Evolutionary conservation across 23 tunicate genomes (phyloP), one percentile per base, ranked within the genome.

Genomic region (Pegea sp.): DNA sequence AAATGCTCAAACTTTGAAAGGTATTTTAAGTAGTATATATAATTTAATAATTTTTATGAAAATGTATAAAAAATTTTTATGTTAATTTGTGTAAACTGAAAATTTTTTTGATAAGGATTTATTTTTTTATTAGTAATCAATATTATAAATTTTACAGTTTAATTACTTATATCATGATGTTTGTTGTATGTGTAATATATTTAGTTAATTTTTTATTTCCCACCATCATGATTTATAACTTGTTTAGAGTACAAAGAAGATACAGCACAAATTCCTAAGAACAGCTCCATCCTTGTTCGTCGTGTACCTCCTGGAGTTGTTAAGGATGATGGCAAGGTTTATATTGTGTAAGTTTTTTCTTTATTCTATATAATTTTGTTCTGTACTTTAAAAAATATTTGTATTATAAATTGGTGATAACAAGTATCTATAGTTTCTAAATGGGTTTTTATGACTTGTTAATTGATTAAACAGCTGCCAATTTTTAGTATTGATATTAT

Each of bases 251-350:
- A 84, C 61, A 74, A 63, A 63, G 84, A 84, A 53, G 84, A 73
- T 31, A 52, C 71, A 0, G 52, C 67, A 6, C 46, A 68, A 46
- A 84, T 84, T 1, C 96, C 96, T 16, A 84, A 84, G 51, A 84
- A 84, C 67, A 68, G 76, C 16, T 70, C 96, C 13, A 68, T 84
- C 8, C 50, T 73, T 21, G 86, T 84, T 8, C 30, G 96, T 44
- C 44, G 96, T 52, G 64, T 74, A 6, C 96, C 96, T n/a, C 68
- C 74, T 57, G 96, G 96, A 22, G 78, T 72, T 3, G 70, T 71
- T 5, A 34, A 69, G 25, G n/a, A n/a, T n/a, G 80, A 71, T 26
- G 55, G 79, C 5, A 80, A 80, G 57, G 80, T 80, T 48, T 80
- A 80, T 61, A 58, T 80, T 59, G 93, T 80, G 93, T 80, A 71